Evolutionary conservation across 2,888 invertebrate species (phyloP), one percentile per base, ranked within the genome.

Genomic region (Drosophila algonquin): DNA sequence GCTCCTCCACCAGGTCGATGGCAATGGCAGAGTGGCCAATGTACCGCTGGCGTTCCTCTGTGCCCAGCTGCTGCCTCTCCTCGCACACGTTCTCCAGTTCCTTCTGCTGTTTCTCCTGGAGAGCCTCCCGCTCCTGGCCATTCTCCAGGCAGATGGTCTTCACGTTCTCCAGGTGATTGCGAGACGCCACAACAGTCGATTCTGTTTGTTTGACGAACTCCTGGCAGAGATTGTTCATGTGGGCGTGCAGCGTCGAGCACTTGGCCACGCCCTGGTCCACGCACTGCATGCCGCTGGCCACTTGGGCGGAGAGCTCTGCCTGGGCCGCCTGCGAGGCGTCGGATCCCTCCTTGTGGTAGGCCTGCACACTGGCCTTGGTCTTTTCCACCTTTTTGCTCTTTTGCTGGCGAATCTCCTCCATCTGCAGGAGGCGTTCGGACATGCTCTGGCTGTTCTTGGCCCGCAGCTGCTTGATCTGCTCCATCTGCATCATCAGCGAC

Each of bases 391-490:
- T 73, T 10, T 68, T 61, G 9, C 71, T 64, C 45, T 62, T 64
- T 0, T 62, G 56, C 18, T 57, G 30, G 8, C 83, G 79, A 16
- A 40, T 77, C 5, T 62, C 68, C 47, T 85, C 77, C 10, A 91
- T 70, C 45, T 92, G 91, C 30, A 76, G 89, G 0, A 81, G 63
- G 2, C 85, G 75, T n/a, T 54, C 64, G 5, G 71, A 86, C 45
- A 86, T 79, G 21, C 80, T 82, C 12, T 92, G 89, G 0, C 76
- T 74, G 1, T 89, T 90, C 0, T 89, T 87, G 44, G 91, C 90
- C 1, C 90, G 81, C 10, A 81, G 80, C 4, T 91, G 80, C n/a
- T 93, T 88, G 4, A 93, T 77, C 60, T 92, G 90, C 54, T 93
- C 92, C 63, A 93, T 77, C 8, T 90, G 91, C 0, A 79, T 87